Evolutionary conservation across 2,888 invertebrate genomes (phyloP), one percentile per base, ranked within the genome.

Genomic region (Lysandra bellargus): DNA sequence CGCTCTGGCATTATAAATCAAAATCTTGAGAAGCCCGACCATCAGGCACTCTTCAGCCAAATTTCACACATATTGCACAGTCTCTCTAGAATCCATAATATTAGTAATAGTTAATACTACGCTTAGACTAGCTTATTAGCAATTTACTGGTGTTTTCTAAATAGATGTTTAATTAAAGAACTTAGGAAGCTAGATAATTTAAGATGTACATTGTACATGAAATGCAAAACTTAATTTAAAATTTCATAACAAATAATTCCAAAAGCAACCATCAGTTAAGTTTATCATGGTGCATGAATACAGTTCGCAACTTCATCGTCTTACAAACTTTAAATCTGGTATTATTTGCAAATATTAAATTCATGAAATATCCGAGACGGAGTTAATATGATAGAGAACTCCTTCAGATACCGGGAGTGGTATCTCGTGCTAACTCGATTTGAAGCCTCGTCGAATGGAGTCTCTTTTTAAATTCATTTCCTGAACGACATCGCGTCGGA

Each of bases 401-500:
- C 76, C 74, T 75, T 64, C 72, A 80, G 78, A 44, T 44, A 12
- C 75, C 30, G 33, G 74, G 61, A 72, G 72, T 53, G 40, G 69
- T 76, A 76, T 73, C 64, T 53, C 73, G 30, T 37, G 49, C 79
- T 79, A 82, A 82, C 79, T 82, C 80, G 80, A 81, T 82, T 81
- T 80, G 79, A 37, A 81, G 61, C 81, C 80, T 79, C 79, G 80
- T 77, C 60, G 79, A 77, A 37, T 79, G 78, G 53, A 78, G 78
- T 37, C 74, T 78, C 75, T 78, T 69, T 78, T 82, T 82, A 82
- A 83, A 81, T 81, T 82, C 79, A 81, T 83, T 83, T 83, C 82
- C 83, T 81, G 82, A 80, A 81, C 81, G 82, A 83, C 80, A 81
- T 74, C 77, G 78, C 79, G 64, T 64, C 80, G 75, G 60, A 60